Conservation (phyloP, 1,140 invertebrate species). For the Papilio xuthus region DNA sequence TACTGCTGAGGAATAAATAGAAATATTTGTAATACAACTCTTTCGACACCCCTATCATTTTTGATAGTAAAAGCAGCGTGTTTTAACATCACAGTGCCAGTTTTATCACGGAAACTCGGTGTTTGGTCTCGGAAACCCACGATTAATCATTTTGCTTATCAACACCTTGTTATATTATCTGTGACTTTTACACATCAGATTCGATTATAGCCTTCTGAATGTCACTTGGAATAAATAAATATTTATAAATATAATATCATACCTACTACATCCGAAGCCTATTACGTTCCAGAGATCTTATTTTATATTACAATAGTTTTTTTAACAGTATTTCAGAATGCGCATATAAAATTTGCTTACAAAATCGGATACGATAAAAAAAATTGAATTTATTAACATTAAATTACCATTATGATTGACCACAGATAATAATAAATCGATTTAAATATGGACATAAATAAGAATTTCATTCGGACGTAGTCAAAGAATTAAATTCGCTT, state of each 20-base stretch:
- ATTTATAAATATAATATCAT: neutral
- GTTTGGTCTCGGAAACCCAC: too few species aligned
- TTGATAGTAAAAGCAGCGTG: too few species aligned
- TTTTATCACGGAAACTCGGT: too few species aligned
- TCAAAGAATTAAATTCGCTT: neutral
- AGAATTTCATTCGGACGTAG: constrained; percentile 29
- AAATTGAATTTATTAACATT: neutral
- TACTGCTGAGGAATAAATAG: neutral
- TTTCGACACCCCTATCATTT: neutral
- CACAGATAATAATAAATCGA: neutral
- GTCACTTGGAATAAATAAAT: neutral
- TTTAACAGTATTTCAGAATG: neutral
- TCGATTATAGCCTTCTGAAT: neutral
- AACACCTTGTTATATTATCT: neutral
- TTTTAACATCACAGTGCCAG: too few species aligned
- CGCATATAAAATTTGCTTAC: constrained; percentile 5
- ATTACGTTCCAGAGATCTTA: neutral
- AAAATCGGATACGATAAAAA: neutral
- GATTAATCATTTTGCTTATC: too few species aligned
- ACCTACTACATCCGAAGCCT: neutral
- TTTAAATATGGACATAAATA: constrained; percentile 21
- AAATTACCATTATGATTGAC: neutral
- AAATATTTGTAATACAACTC: neutral
- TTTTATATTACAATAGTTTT: neutral
- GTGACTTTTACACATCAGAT: neutral